These are phyloP conservation scores for Bombus cullumanus DNA, from an alignment of 1,140 invertebrate genomes.

Conservation along the genomic window DNA sequence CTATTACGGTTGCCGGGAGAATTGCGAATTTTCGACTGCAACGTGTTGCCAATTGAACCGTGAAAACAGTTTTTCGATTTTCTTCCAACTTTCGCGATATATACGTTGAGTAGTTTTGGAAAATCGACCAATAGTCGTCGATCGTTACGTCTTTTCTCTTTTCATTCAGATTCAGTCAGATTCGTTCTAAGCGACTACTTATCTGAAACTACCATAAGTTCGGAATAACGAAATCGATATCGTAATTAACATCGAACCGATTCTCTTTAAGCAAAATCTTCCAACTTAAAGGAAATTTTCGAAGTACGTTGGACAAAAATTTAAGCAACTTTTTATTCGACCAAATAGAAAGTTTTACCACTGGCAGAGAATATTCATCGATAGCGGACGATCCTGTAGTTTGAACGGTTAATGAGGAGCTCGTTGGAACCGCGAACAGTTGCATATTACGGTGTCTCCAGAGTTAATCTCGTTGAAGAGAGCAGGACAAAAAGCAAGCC, in stretches of 20 bases:
- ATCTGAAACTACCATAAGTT: too few relatives aligned
- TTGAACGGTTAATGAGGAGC: not conserved
- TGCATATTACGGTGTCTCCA: slow-evolving; percentile 37
- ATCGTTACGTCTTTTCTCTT: too few relatives aligned
- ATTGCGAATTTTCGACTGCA: not conserved
- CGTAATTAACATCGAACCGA: too few relatives aligned
- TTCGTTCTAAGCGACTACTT: too few relatives aligned
- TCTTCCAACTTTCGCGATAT: not conserved
- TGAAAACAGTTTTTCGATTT: not conserved
- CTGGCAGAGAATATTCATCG: not conserved
- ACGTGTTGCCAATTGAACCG: too few relatives aligned
- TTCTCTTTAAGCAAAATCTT: too few relatives aligned
- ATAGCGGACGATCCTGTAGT: too few relatives aligned
- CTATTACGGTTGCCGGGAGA: not conserved
- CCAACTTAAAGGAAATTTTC: not conserved
- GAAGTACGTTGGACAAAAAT: not conserved
- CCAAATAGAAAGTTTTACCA: too few relatives aligned
- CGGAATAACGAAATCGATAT: too few relatives aligned
- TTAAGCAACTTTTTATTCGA: too few relatives aligned
- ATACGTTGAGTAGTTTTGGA: too few relatives aligned
- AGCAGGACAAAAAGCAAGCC: slow-evolving; percentile 41
- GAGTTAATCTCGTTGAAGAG: slow-evolving; percentile 41
- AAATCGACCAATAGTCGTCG: not conserved
- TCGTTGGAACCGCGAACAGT: not conserved
- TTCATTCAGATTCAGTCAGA: too few relatives aligned